phyloP scores from a whole-genome alignment of 37 sponge, comb jelly and placozoan genomes.

The Tethya wilhelma region DNA sequence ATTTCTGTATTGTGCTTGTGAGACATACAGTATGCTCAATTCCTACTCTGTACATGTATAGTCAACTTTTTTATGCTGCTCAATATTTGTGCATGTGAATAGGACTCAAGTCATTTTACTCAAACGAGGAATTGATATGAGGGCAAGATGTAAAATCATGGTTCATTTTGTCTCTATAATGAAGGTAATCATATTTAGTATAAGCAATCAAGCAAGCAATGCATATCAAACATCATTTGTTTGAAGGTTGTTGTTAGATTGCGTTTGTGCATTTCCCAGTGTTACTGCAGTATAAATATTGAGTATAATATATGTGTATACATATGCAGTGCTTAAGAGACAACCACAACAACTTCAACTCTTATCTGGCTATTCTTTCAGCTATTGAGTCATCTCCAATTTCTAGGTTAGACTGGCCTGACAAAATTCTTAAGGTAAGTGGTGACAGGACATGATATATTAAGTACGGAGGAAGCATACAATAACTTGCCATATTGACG shows the following conservation, averaged over 20 bases:
- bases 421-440: constrained; percentile 75
- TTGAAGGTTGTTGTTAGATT: neutral
- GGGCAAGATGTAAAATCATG: constrained; percentile 69
- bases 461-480: too few species aligned
- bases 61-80: too few species aligned
- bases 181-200: constrained; percentile 57
- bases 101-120: constrained; percentile 72
- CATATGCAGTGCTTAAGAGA: constrained; percentile 58
- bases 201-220: too few species aligned
- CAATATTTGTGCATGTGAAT: neutral
- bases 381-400: constrained; percentile 87
- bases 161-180: constrained; percentile 75
- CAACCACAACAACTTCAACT: constrained; percentile 85
- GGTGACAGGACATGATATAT: too few species aligned
- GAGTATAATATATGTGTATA: neutral
- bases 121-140: constrained; percentile 66
- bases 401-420: constrained; percentile 85
- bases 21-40: too few species aligned
- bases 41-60: too few species aligned
- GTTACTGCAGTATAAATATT: neutral
- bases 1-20: too few species aligned
- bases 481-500: too few species aligned
- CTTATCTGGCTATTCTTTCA: constrained; percentile 83
- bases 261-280: neutral
- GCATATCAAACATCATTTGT: neutral